A percentile compares a stretch with the other conserved stretches of the same genome.
These are phyloP conservation scores for Cheumatopsyche charites DNA, from an alignment of 1,140 invertebrate genomes.

Conservation along the genomic window DNA sequence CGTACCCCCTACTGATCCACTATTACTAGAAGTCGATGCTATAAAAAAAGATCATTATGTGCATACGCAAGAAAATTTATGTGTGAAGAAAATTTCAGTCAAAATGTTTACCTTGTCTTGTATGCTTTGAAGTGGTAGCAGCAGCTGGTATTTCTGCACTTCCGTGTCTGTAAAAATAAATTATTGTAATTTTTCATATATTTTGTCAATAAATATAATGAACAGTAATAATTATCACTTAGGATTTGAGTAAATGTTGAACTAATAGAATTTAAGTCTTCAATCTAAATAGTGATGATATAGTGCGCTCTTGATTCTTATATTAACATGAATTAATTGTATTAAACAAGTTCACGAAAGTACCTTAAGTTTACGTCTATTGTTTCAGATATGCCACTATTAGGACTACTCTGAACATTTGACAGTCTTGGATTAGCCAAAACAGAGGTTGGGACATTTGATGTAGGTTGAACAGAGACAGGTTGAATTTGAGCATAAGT, in stretches of 20 bases:
- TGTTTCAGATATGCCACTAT: background rate
- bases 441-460: slow-evolving; percentile 54
- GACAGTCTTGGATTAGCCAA: slow-evolving; percentile 52
- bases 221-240: no score
- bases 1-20: slow-evolving; percentile 72
- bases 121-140: slow-evolving; percentile 65
- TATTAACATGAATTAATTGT: no score
- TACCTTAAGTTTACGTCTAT: slow-evolving; percentile 22
- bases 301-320: no score
- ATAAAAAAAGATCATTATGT: slow-evolving; percentile 33
- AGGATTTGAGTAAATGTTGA: no score
- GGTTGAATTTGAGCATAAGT: slow-evolving; percentile 88
- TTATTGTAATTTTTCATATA: no score
- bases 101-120: slow-evolving; percentile 62
- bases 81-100: background rate
- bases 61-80: no score
- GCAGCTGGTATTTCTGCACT: slow-evolving; percentile 54
- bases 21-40: slow-evolving; percentile 78
- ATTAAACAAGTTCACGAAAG: background rate
- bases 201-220: no score
- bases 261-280: no score
- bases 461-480: slow-evolving; percentile 67
- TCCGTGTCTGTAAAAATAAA: slow-evolving; percentile 53
- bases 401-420: slow-evolving; percentile 31
- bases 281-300: no score